Evolutionary conservation across 2,113 vertebrate species (phyloP).

Genomic region (Telmatochromis sp.): DNA sequence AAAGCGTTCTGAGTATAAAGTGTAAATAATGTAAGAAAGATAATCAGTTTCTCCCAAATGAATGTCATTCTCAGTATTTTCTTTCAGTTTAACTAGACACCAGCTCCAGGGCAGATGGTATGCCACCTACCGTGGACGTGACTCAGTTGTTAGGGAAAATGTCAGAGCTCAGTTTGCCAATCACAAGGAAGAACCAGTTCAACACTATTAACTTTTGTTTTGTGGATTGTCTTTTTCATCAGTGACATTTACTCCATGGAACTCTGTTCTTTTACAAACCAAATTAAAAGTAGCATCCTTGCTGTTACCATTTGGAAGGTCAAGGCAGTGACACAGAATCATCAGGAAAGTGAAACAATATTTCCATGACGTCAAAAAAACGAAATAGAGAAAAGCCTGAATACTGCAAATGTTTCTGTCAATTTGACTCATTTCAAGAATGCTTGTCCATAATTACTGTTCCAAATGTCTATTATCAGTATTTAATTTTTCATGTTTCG

Average conservation of each 20-base stretch:
- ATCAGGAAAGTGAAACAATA: not conserved
- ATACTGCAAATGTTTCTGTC: not conserved
- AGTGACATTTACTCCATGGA: not conserved
- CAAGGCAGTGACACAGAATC: not conserved
- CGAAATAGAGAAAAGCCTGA: not conserved
- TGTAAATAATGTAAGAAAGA: not conserved
- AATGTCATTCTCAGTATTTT: not conserved
- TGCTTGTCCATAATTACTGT: not conserved
- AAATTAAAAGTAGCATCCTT: not conserved
- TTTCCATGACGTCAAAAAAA: not conserved
- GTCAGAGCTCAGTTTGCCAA: not conserved
- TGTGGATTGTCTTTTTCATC: not conserved
- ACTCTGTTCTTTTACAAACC: not conserved
- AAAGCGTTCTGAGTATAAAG: not conserved
- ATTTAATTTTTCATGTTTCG: not conserved
- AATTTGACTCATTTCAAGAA: not conserved
- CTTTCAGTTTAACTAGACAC: not conserved
- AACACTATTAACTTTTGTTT: not conserved
- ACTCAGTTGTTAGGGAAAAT: not conserved
- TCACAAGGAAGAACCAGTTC: not conserved
- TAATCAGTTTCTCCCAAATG: not conserved
- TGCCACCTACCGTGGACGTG: not conserved
- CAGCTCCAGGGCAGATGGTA: not conserved
- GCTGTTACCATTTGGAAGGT: conserved; percentile 1
- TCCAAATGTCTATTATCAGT: not conserved